phyloP scores from a whole-genome alignment of 1,140 invertebrate genomes.

The Leucophenga varia region DNA sequence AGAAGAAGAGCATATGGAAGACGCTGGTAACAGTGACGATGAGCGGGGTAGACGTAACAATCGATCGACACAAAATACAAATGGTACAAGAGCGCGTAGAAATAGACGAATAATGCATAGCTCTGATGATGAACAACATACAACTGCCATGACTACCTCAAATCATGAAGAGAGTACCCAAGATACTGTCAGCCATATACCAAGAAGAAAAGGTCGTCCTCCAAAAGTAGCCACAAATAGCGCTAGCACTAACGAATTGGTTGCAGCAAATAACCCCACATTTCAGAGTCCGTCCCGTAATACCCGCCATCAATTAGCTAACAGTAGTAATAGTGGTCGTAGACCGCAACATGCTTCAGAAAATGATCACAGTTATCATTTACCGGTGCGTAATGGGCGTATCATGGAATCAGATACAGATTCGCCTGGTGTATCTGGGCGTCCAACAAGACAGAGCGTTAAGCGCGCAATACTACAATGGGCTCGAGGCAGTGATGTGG shows the following conservation, averaged over 20 bases:
- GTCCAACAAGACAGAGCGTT: constrained; percentile 43
- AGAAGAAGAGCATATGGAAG: too few species aligned
- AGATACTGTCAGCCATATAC: constrained; percentile 32
- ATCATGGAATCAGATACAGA: constrained; percentile 49
- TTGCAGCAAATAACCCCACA: constrained; percentile 19
- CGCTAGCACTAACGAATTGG: constrained; percentile 35
- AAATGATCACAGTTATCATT: constrained; percentile 53
- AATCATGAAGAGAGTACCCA: constrained; percentile 48
- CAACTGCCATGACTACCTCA: constrained; percentile 21
- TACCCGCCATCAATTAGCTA: constrained; percentile 33
- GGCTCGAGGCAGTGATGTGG: constrained; percentile 44
- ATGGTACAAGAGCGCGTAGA: constrained; percentile 26
- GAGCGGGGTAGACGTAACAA: too few species aligned
- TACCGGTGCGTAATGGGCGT: constrained; percentile 46
- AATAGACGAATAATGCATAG: constrained; percentile 29
- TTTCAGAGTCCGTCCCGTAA: constrained; percentile 39
- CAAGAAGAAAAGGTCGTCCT: constrained; percentile 32
- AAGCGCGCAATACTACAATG: constrained; percentile 43
- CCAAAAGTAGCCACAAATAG: constrained; percentile 23
- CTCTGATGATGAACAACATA: constrained; percentile 33
- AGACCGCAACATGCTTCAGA: constrained; percentile 33
- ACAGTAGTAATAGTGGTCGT: constrained; percentile 4
- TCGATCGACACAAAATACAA: too few species aligned
- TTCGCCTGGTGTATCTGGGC: constrained; percentile 28
- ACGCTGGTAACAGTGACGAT: constrained; percentile 6